Evolutionary conservation across 2,797 vertebrate species (phyloP).

Genomic region (Spinibarbus caldwelli): DNA sequence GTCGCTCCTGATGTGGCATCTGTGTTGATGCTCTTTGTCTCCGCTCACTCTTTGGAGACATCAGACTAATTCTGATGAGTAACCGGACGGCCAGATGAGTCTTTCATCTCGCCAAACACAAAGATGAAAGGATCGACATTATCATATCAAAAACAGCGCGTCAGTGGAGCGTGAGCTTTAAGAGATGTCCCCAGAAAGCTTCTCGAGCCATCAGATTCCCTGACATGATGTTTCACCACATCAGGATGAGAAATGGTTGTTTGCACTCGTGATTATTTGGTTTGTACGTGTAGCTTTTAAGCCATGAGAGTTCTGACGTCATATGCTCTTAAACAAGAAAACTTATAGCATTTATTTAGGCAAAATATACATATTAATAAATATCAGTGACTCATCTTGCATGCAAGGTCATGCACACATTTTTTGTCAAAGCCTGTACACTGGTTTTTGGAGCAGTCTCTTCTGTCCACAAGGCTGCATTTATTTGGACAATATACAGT

Average conservation of each 20-base stretch:
- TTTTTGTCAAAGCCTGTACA: not conserved
- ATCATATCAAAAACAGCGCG: constrained; percentile 66
- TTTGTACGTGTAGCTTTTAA: too few species aligned
- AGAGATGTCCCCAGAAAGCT: not conserved
- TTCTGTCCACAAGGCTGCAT: not conserved
- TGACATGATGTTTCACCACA: too few species aligned
- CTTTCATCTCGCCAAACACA: constrained; percentile 73
- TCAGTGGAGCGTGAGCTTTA: constrained; percentile 34
- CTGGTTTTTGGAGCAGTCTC: not conserved
- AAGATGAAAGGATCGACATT: constrained; percentile 71
- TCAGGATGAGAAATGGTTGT: too few species aligned
- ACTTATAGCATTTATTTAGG: not conserved
- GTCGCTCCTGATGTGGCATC: constrained; percentile 61
- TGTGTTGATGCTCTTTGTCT: constrained; percentile 71
- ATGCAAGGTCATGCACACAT: not conserved
- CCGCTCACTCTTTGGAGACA: constrained; percentile 71
- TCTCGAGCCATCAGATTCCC: not conserved
- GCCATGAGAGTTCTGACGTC: too few species aligned
- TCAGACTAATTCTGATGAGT: constrained; percentile 73
- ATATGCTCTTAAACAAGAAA: not conserved
- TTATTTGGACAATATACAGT: not conserved
- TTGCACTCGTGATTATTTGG: not conserved
- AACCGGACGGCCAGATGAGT: constrained; percentile 65
- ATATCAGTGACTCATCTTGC: not conserved
- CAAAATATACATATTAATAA: too few species aligned